These are phyloP conservation scores for Dendrophyllia cribrosa DNA, from an alignment of 64 coral and sea anemone genomes.

Conservation along the genomic window DNA sequence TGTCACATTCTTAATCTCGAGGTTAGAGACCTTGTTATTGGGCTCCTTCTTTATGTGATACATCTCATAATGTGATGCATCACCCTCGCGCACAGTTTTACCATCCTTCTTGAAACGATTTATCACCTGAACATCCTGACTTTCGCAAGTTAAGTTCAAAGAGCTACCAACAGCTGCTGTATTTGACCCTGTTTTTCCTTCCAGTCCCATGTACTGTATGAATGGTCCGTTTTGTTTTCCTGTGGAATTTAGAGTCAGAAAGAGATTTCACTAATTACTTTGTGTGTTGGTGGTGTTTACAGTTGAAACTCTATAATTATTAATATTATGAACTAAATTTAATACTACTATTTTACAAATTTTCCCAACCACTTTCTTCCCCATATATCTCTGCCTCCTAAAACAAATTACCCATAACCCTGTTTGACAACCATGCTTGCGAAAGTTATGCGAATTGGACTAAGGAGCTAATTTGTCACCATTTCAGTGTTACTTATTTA, in stretches of 20 bases:
- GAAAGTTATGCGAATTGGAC: no score
- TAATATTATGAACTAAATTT: no score
- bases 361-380: no score
- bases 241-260: not conserved
- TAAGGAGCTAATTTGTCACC: no score
- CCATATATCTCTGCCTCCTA: no score
- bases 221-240: not conserved
- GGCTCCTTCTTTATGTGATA: not conserved
- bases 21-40: not conserved
- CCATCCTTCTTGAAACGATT: not conserved
- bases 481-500: no score
- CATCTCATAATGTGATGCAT: not conserved
- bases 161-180: not conserved
- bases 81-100: not conserved
- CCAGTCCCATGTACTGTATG: not conserved
- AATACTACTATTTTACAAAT: no score
- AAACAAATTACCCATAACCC: no score
- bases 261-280: not conserved
- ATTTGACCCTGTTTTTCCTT: not conserved
- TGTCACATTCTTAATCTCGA: constrained; percentile 23
- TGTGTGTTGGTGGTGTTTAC: no score
- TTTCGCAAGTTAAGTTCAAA: not conserved
- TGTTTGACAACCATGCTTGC: no score
- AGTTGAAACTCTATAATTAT: no score
- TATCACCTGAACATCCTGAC: not conserved